phyloP scores from a whole-genome alignment of 1,140 invertebrate genomes.

The Eumaeus atala region DNA sequence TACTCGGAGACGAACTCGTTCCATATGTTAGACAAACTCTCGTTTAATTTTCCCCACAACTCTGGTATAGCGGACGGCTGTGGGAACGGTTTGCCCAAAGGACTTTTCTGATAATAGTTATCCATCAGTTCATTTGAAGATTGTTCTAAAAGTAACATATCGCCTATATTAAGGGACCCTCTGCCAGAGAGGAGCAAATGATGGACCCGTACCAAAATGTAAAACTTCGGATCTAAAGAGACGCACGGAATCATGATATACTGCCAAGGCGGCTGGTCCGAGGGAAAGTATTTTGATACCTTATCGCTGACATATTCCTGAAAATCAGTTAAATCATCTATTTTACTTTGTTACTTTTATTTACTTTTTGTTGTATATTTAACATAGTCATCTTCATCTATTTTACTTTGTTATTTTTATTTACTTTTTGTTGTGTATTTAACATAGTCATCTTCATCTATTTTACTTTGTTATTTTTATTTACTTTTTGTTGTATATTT shows the following conservation, averaged over 20 bases:
- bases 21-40: conserved; percentile 83
- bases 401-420: too few relatives aligned
- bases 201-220: conserved; percentile 83
- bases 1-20: conserved; percentile 86
- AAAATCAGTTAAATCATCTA: conserved; percentile 28
- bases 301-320: conserved; percentile 87
- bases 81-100: conserved; percentile 76
- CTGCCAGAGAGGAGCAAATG: conserved; percentile 82
- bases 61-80: conserved; percentile 79
- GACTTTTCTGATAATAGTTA: conserved; percentile 55
- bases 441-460: too few relatives aligned
- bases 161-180: conserved; percentile 81
- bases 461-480: too few relatives aligned
- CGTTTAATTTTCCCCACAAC: conserved; percentile 79
- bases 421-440: too few relatives aligned
- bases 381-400: too few relatives aligned
- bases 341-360: background rate
- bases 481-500: too few relatives aligned
- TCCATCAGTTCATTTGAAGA: conserved; percentile 50
- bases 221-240: conserved; percentile 77
- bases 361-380: too few relatives aligned
- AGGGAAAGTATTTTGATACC: conserved; percentile 83
- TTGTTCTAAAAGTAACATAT: conserved; percentile 81
- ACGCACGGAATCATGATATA: conserved; percentile 81
- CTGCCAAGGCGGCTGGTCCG: conserved; percentile 84